Evolutionary conservation across 2,797 vertebrate species (phyloP).

Genomic region (Platyrinchus mystaceus): DNA sequence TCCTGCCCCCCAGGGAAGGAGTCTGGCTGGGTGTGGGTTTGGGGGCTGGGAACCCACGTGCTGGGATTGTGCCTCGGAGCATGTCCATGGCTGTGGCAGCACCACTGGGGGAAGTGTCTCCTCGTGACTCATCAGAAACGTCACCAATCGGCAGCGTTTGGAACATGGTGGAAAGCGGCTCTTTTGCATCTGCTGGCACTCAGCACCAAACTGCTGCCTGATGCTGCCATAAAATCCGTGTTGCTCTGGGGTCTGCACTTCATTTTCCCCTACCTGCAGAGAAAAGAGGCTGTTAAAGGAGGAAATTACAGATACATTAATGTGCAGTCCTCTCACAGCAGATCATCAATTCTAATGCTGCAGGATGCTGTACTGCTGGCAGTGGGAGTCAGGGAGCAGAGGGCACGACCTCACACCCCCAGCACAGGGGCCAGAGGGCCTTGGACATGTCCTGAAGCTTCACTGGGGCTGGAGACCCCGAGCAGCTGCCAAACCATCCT

Average conservation of each 20-base stretch:
- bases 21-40: neutral
- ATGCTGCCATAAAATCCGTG: neutral
- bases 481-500: neutral
- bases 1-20: neutral
- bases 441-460: neutral
- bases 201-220: neutral
- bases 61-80: rapidly evolving
- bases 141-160: neutral
- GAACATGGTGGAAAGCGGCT: neutral
- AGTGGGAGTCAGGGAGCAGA: neutral
- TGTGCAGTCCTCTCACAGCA: neutral
- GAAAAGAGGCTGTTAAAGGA: neutral
- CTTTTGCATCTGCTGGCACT: neutral
- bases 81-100: neutral
- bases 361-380: neutral
- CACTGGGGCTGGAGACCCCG: neutral
- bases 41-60: rapidly evolving
- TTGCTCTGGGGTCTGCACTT: neutral
- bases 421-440: neutral
- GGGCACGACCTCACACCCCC: rapidly evolving
- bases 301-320: neutral
- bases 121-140: rapidly evolving
- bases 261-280: neutral
- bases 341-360: neutral
- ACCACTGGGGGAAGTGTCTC: neutral